phyloP scores from a whole-genome alignment of 2,888 invertebrate species.

The Cheilosia grossa region DNA sequence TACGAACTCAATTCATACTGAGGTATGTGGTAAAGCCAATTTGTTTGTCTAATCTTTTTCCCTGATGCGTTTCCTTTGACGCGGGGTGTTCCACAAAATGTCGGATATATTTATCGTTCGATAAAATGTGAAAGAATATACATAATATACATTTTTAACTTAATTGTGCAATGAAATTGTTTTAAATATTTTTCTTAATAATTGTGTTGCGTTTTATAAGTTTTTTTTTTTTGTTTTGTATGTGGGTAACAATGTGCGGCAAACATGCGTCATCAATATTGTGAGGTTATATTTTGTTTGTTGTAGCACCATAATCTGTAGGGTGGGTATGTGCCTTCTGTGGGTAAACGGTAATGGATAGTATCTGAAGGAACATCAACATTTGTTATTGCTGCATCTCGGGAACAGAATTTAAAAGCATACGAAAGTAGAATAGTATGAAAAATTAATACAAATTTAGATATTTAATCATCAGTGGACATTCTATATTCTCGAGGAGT shows the following conservation, averaged over 20 bases:
- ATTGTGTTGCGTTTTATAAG: background rate
- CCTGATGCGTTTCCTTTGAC: constrained; percentile 7
- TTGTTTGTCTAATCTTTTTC: background rate
- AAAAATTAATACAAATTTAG: no score
- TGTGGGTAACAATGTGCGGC: background rate
- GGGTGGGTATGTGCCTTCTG: background rate
- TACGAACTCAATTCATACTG: constrained; percentile 15
- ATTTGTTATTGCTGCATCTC: no score
- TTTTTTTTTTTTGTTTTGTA: background rate
- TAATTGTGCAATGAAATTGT: constrained; percentile 13
- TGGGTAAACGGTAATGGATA: no score
- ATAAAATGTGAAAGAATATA: constrained; percentile 3
- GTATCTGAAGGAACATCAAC: no score
- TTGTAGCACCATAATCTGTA: background rate
- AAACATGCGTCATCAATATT: background rate
- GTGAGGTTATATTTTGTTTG: constrained; percentile 2
- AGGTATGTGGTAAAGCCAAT: constrained; percentile 56
- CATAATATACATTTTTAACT: background rate
- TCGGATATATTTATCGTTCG: constrained; percentile 24
- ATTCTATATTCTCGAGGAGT: no score
- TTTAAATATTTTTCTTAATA: background rate
- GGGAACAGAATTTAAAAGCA: no score
- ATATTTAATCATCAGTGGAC: no score
- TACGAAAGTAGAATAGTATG: no score
- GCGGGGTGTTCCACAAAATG: constrained; percentile 41